Evolutionary conservation across 2,113 vertebrate genomes (phyloP), one percentile per base, ranked within the genome.

Genomic region (Craseonycteris thonglongyai): DNA sequence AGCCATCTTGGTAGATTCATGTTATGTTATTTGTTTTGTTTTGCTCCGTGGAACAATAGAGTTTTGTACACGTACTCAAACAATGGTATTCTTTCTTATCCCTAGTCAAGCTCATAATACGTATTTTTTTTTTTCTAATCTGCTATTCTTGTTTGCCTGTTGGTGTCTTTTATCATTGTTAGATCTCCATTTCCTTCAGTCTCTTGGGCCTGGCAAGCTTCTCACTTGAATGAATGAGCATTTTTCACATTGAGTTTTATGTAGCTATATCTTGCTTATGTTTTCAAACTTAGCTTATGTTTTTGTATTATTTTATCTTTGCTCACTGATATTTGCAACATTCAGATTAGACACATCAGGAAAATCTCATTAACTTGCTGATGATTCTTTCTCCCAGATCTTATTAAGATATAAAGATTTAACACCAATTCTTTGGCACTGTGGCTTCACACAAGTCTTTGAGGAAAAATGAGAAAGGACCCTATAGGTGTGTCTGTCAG

Each of bases 111-210:
- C 33, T 95, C 21, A 9, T 79, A 61, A 83, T 88, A 79, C 38
- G 93, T 84, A 87, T 38, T 75, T 90, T 35, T 38, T 75, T 90
- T 35, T 94, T 88, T 94, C 59, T 80, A 94, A 88, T 89, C 90
- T 95, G 51, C 68, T 90, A 9, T 87, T 96, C 58, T 93, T 93
- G 33, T 91, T 95, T 95, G 21, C 54, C 66, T 21, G 8, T 79
- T 45, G 33, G 69, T 88, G 30, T 79, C 83, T 97, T 97, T 96
- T 93, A 59, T 95, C 65, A 91, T 76, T 93, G 86, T 83, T 94
- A 94, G 33, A 35, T 93, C 42, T 71, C 63, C 71, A 21, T 91
- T 91, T 94, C 74, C 74, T 87, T 54, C 4, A 28, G 28, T 89
- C 68, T 58, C 65, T 68, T 82, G 96, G 49, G 68, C 71, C 58